Conservation (phyloP, 2,797 vertebrate species). For the Iguana delicatissima region DNA sequence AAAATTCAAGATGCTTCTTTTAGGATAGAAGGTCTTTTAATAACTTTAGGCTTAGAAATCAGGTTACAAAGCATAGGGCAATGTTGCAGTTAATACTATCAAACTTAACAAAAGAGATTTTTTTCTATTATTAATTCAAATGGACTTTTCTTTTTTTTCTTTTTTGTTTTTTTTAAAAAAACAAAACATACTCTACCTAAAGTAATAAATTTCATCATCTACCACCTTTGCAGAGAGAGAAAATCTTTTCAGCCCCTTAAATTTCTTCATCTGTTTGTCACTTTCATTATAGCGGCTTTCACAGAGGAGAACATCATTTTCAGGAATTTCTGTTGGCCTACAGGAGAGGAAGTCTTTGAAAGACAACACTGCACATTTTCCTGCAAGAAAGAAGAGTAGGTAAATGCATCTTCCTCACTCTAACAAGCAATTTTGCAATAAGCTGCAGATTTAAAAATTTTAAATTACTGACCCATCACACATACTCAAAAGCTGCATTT, state of each 20-base stretch:
- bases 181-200: slow-evolving; percentile 85
- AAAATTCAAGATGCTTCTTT: slow-evolving; percentile 1
- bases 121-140: background rate
- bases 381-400: slow-evolving; percentile 79
- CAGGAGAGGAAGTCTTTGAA: slow-evolving; percentile 99
- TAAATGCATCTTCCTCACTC: slow-evolving; percentile 50
- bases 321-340: slow-evolving; percentile 89
- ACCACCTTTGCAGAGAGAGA: slow-evolving; percentile 97
- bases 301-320: slow-evolving; percentile 93
- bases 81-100: background rate
- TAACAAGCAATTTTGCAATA: background rate
- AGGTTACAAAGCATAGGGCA: background rate
- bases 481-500: background rate
- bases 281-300: slow-evolving; percentile 97
- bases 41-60: background rate
- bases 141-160: too few relatives aligned
- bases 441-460: fast-evolving
- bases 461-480: background rate
- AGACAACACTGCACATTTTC: slow-evolving; percentile 94
- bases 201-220: slow-evolving; percentile 98
- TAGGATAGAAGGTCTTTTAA: background rate
- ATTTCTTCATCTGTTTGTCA: slow-evolving; percentile 98
- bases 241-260: slow-evolving; percentile 97
- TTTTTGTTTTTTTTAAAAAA: slow-evolving; percentile 10
- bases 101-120: background rate